phyloP scores from a whole-genome alignment of 2,888 invertebrate species.

The Nephrocerus scutellatus region DNA sequence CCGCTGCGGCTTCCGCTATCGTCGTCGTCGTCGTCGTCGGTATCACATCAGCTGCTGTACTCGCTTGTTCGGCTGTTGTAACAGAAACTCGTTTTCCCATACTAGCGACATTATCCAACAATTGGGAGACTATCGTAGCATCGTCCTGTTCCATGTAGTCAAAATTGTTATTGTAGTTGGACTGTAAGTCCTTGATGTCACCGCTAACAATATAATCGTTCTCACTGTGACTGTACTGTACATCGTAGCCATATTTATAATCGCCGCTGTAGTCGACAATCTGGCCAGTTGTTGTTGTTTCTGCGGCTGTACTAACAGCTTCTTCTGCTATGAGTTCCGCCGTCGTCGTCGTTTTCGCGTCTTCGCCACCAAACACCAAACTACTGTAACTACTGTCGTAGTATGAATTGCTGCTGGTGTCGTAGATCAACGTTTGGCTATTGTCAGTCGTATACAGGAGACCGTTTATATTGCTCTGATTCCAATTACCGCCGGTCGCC shows the following conservation, averaged over 20 bases:
- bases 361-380: too few species aligned
- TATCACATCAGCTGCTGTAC: slow-evolving; percentile 12
- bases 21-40: slow-evolving; percentile 11
- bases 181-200: slow-evolving; percentile 28
- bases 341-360: slow-evolving; percentile 14
- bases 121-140: slow-evolving; percentile 19
- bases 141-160: slow-evolving; percentile 35
- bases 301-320: not conserved
- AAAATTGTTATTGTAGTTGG: slow-evolving; percentile 35
- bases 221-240: slow-evolving; percentile 34
- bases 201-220: slow-evolving; percentile 30
- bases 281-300: slow-evolving; percentile 15
- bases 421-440: not conserved
- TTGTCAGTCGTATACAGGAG: slow-evolving; percentile 5
- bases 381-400: slow-evolving; percentile 11
- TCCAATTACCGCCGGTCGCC: too few species aligned
- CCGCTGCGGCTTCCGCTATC: slow-evolving; percentile 12
- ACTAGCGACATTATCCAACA: slow-evolving; percentile 20
- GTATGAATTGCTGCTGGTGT: slow-evolving; percentile 5
- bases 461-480: too few species aligned
- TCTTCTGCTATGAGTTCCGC: slow-evolving; percentile 12
- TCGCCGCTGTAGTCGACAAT: slow-evolving; percentile 29
- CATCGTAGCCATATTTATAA: slow-evolving; percentile 29
- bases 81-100: slow-evolving; percentile 14
- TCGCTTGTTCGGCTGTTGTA: slow-evolving; percentile 10